Evolutionary conservation across 2,888 invertebrate species (phyloP).

Genomic region (Gibbula magus): DNA sequence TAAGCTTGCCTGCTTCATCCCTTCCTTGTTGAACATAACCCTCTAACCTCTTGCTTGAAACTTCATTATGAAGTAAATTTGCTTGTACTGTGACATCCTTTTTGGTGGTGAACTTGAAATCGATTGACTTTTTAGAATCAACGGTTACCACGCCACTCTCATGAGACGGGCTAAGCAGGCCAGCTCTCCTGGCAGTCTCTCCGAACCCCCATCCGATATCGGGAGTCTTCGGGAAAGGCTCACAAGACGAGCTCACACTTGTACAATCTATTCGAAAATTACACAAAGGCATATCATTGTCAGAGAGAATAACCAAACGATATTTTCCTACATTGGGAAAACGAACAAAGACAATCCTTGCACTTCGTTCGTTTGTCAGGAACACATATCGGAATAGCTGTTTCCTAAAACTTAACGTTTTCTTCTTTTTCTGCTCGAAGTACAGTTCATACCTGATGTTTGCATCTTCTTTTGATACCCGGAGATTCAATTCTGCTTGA

Average conservation of each 20-base stretch:
- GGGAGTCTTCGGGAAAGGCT: conserved; percentile 61
- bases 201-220: conserved; percentile 59
- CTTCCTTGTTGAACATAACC: conserved; percentile 22
- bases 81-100: conserved; percentile 39
- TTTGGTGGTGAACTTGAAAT: conserved; percentile 43
- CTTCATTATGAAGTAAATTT: conserved; percentile 40
- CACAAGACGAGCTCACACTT: conserved; percentile 37
- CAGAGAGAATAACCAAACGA: conserved; percentile 59
- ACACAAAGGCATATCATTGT: conserved; percentile 47
- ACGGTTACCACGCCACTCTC: conserved; percentile 32
- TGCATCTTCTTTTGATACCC: conserved; percentile 5
- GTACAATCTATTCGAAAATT: conserved; percentile 63
- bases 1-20: conserved; percentile 23
- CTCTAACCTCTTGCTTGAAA: background rate
- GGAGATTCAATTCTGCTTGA: conserved; percentile 38
- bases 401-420: background rate
- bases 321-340: conserved; percentile 59
- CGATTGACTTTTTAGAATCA: conserved; percentile 34
- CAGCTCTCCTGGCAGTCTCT: conserved; percentile 45
- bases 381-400: conserved; percentile 32
- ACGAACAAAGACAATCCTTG: conserved; percentile 35
- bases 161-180: conserved; percentile 57
- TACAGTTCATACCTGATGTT: conserved; percentile 50
- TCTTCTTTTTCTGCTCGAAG: conserved; percentile 27
- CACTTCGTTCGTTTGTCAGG: background rate